Conservation (phyloP, 2,888 invertebrate genomes). For the Ptilodon capucinus region DNA sequence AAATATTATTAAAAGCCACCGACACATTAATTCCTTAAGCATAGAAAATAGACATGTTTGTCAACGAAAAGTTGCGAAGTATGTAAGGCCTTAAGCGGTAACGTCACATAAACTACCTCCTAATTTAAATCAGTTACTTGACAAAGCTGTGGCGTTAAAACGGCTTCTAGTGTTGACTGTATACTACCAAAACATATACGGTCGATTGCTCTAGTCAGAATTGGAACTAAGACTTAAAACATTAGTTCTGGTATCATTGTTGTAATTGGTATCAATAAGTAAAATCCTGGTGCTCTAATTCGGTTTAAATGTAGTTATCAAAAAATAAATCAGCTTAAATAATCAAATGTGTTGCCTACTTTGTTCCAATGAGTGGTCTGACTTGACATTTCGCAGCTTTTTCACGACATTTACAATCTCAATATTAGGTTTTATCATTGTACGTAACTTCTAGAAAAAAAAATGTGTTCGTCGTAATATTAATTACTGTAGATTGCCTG, state of each 20-base stretch:
- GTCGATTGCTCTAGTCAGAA: constrained; percentile 76
- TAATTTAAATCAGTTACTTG: constrained; percentile 74
- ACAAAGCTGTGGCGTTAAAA: constrained; percentile 60
- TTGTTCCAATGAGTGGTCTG: constrained; percentile 62
- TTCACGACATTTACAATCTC: constrained; percentile 76
- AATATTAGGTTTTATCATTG: constrained; percentile 71
- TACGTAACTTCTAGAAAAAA: constrained; percentile 64
- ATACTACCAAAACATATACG: constrained; percentile 40
- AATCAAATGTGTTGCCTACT: constrained; percentile 17
- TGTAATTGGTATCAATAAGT: constrained; percentile 15
- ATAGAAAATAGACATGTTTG: constrained; percentile 78
- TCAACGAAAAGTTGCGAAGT: constrained; percentile 79
- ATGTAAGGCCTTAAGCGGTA: constrained; percentile 45
- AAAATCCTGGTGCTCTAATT: constrained; percentile 9
- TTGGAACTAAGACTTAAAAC: constrained; percentile 67
- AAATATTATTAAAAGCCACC: constrained; percentile 82
- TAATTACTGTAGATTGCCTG: constrained; percentile 57
- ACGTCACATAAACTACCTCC: constrained; percentile 78
- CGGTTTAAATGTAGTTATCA: background rate
- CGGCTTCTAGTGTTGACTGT: constrained; percentile 54
- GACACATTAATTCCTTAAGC: constrained; percentile 83
- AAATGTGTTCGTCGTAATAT: constrained; percentile 77
- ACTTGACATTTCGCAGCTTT: constrained; percentile 77
- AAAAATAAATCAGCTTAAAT: background rate
- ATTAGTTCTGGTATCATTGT: constrained; percentile 19